Base-by-base conservation (phyloP, 2,888 invertebrate genomes). In the Cyaniris semiargus region DNA sequence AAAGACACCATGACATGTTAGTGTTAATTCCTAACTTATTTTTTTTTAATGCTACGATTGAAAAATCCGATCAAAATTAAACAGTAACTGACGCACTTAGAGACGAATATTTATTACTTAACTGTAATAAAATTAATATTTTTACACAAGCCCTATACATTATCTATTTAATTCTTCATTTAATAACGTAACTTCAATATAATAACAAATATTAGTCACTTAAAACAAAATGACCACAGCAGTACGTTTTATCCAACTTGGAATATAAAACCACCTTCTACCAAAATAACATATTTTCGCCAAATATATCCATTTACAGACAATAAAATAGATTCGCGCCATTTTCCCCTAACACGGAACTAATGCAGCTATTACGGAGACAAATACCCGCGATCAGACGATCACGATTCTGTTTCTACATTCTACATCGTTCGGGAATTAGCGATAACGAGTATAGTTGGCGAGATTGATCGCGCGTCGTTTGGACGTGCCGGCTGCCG, bases 361-460 rank as follows among this genome's bases (percentile, higher is more conserved):
- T 85, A 85, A 87, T 86, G 84, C 81, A 79, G 76, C 85, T 79
- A 87, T 87, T 86, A 87, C 83, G 77, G 82, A 85, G 86, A 87
- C 85, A 86, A 86, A 87, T 85, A 84, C 82, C 79, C 78, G 80
- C 83, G 80, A 85, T 84, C 84, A 79, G 81, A 66, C 79, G 78
- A 53, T 48, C 81, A 78, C 82, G 82, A 85, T 81, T 66, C 66
- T 66, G 66, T 66, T 66, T 66, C 66, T 27, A 66, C 66, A 84
- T 85, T 84, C 84, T 84, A 84, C 85, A 84, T 83, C 83, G 84
- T 81, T 83, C 81, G 82, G 81, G 85, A 86, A 87, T 86, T 86
- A 86, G 84, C 80, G 84, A 80, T 85, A 86, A 85, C 85, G 84
- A 84, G 82, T 80, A 81, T 82, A 83, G 83, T 84, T 80, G 76